Base-by-base conservation (phyloP, 2,113 vertebrate species). In the Gallinago media region DNA sequence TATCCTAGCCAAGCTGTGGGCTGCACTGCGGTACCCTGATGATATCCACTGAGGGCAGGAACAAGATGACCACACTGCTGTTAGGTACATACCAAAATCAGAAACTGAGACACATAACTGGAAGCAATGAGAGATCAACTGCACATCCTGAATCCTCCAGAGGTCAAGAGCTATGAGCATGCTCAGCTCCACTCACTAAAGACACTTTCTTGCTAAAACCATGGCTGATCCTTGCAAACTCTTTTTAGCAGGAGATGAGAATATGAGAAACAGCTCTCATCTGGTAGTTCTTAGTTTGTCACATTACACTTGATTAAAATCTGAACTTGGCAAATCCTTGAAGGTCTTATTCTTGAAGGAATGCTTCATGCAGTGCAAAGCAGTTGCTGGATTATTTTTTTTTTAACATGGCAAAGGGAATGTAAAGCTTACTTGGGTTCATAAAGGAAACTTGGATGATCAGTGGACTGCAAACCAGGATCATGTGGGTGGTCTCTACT, bases 311-410 rank as follows among this genome's bases (percentile, higher is more conserved):
- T 72, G 66, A 67, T 54, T 89, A 85, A 93, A 94, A 75, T 72
- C 47, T 85, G 50, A 82, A 75, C 23, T 79, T 82, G 70, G 34
- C 44, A 88, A 85, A 52, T 75, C 34, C 22, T 56, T 63, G 10
- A 82, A 88, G 67, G 38, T 50, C 11, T 67, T 72, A 42, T 47
- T 82, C n/a, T 75, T 81, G 61, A 71, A 67, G 42, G 32, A 92
- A 85, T 87, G 26, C 7, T 63, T 81, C 92, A 80, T 94, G 54
- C 52, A 94, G 75, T 86, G 76, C 55, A 58, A 87, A 82, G 74
- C 72, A 80, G 62, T 91, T 93, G 72, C 63, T 87, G 36, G 16
- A 74, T 79, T 94, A 36, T 89, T 96, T 65, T 79, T n/a, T 90
- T 95, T 89, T 93, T 89, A 88, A 76, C 12, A 42, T 32, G 42